Conservation (phyloP, 2,797 vertebrate species). For the Acanthurus lineatus region DNA sequence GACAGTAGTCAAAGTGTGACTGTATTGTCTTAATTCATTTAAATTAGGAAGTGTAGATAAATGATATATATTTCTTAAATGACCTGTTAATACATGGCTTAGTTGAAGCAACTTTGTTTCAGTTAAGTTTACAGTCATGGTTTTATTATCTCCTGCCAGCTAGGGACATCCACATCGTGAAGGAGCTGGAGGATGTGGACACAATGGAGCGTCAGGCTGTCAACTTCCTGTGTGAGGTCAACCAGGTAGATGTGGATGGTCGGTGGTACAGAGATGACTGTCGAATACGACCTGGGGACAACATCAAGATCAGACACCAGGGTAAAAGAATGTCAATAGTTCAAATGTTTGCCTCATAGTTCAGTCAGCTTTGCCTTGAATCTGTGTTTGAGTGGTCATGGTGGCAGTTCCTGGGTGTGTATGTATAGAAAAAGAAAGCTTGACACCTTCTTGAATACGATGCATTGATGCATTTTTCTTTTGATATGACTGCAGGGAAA, state of each 20-base stretch:
- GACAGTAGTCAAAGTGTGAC: too few relatives aligned
- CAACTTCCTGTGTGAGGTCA: slow-evolving; percentile 91
- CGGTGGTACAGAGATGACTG: slow-evolving; percentile 93
- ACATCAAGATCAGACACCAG: slow-evolving; percentile 91
- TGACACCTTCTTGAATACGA: not conserved
- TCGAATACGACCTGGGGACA: slow-evolving; percentile 89
- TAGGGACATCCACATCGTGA: slow-evolving; percentile 90
- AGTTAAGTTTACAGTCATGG: slow-evolving; percentile 13
- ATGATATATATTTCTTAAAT: too few relatives aligned
- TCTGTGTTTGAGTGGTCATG: not conserved
- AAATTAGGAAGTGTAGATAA: too few relatives aligned
- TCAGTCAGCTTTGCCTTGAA: not conserved
- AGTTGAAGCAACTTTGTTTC: too few relatives aligned
- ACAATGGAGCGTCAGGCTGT: slow-evolving; percentile 89
- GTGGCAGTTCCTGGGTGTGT: not conserved
- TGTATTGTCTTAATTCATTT: too few relatives aligned
- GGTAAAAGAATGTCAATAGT: slow-evolving; percentile 77
- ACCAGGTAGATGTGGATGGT: slow-evolving; percentile 91
- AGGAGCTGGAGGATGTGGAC: slow-evolving; percentile 90
- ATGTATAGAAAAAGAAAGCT: not conserved
- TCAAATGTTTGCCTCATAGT: not conserved
- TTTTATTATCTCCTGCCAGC: slow-evolving; percentile 80
- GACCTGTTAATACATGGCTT: too few relatives aligned
- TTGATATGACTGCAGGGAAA: slow-evolving; percentile 84
- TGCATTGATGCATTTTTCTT: not conserved